Base-by-base conservation (phyloP, 1,140 invertebrate species). In the Himalopsyche phryganea region DNA sequence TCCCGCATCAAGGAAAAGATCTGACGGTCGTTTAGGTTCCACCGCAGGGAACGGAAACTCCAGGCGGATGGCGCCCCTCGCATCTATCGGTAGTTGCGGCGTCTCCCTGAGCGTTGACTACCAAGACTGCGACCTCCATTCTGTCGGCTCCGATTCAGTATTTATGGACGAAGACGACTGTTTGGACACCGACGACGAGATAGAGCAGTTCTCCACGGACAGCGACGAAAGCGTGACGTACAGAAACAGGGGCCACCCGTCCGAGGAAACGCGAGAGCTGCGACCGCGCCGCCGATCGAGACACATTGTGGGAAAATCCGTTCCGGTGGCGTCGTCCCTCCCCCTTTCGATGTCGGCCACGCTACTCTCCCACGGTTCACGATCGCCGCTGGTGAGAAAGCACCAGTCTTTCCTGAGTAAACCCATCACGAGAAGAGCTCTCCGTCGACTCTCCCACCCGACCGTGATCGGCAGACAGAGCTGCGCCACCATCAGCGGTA, bases 121-220 rank as follows among this genome's bases (percentile, higher is more conserved):
- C 54, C 80, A 84, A 68, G 81, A 83, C 68, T 78, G 82, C 60
- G 80, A 85, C 60, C 71, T 78, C 36, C 75, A 76, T 15, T 88
- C 84, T 2, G 78, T 88, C 9, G 85, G 83, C 42, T 85, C 86
- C 46, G 87, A 89, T 68, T 89, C 87, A 1, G 87, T 90, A 20
- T 90, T 90, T 67, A 75, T 80, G 17, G 83, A 85, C 66, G 83
- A 86, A 48, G 83, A 85, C 48, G 79, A 79, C 38, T 76, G 75
- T 44, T 63, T 81, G 50, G 85, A 85, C 63, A 90, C 88, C 1
- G 88, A 90, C 66, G 87, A 89, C 66, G 88, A 90, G 68, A 84
- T 89, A 51, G 87, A 88, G 60, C 86, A 87, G 58, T 86, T 90
- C 68, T 89, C 87, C 38, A 90, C 87, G 20, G 88, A 90, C 67